Evolutionary conservation across 2,113 vertebrate species (phyloP), one percentile per base, ranked within the genome.

Genomic region (Archocentrus centrarchus): DNA sequence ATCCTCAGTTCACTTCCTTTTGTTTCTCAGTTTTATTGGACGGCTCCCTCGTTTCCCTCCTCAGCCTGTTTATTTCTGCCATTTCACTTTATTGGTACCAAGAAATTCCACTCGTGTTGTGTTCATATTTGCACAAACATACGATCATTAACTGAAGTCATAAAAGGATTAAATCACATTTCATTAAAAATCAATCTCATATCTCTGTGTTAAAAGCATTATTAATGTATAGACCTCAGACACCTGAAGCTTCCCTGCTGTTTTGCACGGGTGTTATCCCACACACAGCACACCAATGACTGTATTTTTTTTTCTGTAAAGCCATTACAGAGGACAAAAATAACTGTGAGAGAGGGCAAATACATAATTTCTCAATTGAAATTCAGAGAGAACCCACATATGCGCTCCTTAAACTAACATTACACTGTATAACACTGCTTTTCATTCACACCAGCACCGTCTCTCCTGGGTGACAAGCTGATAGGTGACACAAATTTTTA

Each of bases 1-100:
- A 61, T 64, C 80, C 70, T 87, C 60, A 41, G 50, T 77, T 86
- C 53, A 9, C 75, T 83, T 83, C 77, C 88, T 87, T 80, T 80
- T 66, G 59, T 82, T 79, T 80, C 75, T 82, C 75, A 2, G 5
- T 75, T 81, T 82, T 79, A 32, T 73, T 55, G 78, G 85, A 87
- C 75, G 9, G 61, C 76, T 75, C 64, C 88, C 75, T 53, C 8
- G 57, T 63, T 61, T 61, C 63, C 68, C 41, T 73, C 76, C 57
- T 77, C 78, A 59, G 3, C 20, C 55, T 85, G 68, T 90, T 80
- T 61, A 81, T 86, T 80, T 85, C 55, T 85, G 75, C 59, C 82
- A 82, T 83, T 91, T 82, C 30, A 62, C 63, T 80, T 86, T 84
- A 53, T 79, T 63, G 77, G 55, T 35, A 55, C 60, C 35, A 14